Evolutionary conservation across 2,888 invertebrate species (phyloP), one percentile per base, ranked within the genome.

Genomic region (Eupithecia abbreviata): DNA sequence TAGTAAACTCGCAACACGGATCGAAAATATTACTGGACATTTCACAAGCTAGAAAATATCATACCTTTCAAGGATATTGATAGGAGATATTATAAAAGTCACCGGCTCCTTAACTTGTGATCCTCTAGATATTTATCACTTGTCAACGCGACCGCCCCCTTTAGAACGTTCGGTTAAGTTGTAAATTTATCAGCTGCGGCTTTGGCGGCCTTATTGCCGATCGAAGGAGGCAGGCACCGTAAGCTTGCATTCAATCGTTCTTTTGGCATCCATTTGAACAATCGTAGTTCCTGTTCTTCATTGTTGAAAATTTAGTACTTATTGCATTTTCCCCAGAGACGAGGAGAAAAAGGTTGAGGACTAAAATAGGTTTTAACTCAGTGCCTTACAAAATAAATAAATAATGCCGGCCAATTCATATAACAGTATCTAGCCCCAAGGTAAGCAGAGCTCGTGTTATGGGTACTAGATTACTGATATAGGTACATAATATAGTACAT

Each of bases 181-280:
- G 42, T 15, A 66, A 6, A 66, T 66, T 66, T 76, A 71, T 71
- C 72, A 76, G 72, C 2, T 66, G 72, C 66, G 72, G 74, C 76
- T 79, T 76, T 71, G 71, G 72, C 74, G 73, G 71, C 45, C 76
- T 77, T 79, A 74, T 76, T 66, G 73, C 74, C 77, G 77, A 76
- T 77, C 69, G 76, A 45, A 71, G 58, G 10, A 30, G 30, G 30
- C 12, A 51, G n/a, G 69, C 73, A 66, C 45, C 71, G 68, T 74
- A 75, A 71, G 41, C 71, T 73, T 72, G 70, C 41, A 47, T 55
- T 58, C 55, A 3, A 74, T 49, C 49, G 58, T 72, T 74, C 68
- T 65, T 72, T 72, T 42, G 13, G 10, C 66, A 66, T 5, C 4
- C 13, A 41, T 7, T 66, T 42, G 13, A 41, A 42, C 42, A 42